Percentiles rank a stretch among this genome's conserved stretches.
These are phyloP conservation scores for Agrypnus murinus DNA, from an alignment of 2,888 invertebrate species.

Conservation along the genomic window DNA sequence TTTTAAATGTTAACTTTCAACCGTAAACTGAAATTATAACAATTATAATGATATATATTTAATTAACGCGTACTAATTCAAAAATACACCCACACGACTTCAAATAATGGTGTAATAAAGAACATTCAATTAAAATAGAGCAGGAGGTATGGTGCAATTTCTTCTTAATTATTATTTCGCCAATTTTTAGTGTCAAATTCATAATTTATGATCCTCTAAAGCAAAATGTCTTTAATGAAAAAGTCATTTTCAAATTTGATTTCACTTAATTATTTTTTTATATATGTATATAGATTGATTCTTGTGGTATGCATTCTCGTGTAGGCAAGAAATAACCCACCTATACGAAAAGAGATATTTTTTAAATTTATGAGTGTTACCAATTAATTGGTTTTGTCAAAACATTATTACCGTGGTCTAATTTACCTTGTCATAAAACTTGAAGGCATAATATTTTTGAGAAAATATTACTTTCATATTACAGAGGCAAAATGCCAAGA, in stretches of 20 bases:
- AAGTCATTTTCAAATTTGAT: conserved; percentile 1
- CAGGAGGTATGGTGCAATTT: background rate
- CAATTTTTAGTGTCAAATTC: background rate
- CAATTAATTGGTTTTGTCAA: no score
- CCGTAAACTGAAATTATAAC: background rate
- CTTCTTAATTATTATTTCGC: conserved; percentile 10
- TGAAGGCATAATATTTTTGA: no score
- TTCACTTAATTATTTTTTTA: conserved; percentile 13
- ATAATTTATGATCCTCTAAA: conserved; percentile 11
- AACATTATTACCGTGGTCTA: no score
- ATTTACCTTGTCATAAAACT: no score
- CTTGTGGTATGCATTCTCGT: no score
- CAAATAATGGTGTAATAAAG: conserved; percentile 1
- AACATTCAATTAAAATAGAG: background rate
- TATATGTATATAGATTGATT: no score
- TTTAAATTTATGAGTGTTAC: no score
- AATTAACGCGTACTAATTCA: background rate
- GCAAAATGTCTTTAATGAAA: no score
- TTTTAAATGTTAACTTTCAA: background rate
- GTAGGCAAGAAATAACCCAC: no score
- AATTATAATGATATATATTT: background rate
- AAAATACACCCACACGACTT: background rate
- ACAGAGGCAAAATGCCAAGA: no score
- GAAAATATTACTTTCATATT: no score
- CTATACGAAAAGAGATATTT: no score